Evolutionary conservation across 2,888 invertebrate genomes (phyloP).

Genomic region (Aphodius sticticus): DNA sequence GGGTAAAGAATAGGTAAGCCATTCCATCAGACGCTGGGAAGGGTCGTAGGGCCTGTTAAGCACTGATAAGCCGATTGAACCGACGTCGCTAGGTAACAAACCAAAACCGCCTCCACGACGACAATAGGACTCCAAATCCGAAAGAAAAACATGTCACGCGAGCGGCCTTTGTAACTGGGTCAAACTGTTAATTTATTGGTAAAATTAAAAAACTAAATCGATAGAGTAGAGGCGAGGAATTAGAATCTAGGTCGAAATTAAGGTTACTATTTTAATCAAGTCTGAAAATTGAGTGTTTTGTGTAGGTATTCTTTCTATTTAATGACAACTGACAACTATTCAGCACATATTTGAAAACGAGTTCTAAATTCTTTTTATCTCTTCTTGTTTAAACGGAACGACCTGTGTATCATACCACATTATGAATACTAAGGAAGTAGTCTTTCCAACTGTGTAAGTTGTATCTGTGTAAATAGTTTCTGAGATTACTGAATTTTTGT

Average conservation of each 20-base stretch:
- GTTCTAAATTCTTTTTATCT: too few species aligned
- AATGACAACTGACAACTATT: too few species aligned
- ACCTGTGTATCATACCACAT: too few species aligned
- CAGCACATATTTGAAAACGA: too few species aligned
- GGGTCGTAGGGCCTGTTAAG: slow-evolving; percentile 40
- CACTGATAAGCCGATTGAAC: slow-evolving; percentile 47
- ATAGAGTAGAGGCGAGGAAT: neutral
- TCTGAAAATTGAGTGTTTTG: too few species aligned
- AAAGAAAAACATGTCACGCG: slow-evolving; percentile 35
- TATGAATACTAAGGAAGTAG: too few species aligned
- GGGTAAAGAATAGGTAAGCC: slow-evolving; percentile 34
- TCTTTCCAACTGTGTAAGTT: too few species aligned
- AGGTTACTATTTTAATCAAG: too few species aligned
- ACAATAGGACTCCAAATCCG: slow-evolving; percentile 29
- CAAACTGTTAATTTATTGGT: slow-evolving; percentile 34
- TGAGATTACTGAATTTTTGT: too few species aligned
- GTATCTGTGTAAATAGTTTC: too few species aligned
- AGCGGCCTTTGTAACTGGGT: neutral
- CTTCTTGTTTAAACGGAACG: too few species aligned
- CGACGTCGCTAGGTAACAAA: slow-evolving; percentile 45
- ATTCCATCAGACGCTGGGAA: slow-evolving; percentile 32
- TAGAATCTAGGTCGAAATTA: neutral
- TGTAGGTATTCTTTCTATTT: too few species aligned
- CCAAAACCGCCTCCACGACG: neutral
- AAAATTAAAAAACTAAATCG: slow-evolving; percentile 24